Conservation (phyloP, 2,797 vertebrate species). For the Hoplostethus mediterraneus region DNA sequence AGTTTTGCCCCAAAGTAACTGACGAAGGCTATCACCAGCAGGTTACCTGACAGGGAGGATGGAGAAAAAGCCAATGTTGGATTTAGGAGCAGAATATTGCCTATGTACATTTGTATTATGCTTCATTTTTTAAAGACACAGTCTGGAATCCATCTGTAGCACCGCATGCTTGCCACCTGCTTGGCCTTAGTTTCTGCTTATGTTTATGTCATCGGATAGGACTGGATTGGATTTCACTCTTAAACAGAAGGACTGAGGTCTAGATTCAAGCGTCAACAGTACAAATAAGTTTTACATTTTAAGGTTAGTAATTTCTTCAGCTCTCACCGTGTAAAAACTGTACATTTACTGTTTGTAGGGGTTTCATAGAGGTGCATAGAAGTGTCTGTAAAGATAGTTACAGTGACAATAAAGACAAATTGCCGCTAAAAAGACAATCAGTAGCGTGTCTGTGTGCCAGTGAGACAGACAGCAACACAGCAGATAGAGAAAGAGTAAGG, state of each 20-base stretch:
- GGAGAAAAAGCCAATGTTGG: not conserved
- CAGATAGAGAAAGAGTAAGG: not conserved
- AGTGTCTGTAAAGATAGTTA: too few species aligned
- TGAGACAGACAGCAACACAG: not conserved
- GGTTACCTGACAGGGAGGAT: slow-evolving; percentile 73
- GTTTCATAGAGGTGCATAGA: not conserved
- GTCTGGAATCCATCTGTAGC: not conserved
- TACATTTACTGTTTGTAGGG: too few species aligned
- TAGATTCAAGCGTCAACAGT: not conserved
- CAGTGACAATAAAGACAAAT: too few species aligned
- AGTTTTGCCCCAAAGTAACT: slow-evolving; percentile 86
- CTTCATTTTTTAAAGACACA: not conserved
- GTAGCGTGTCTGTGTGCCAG: too few species aligned
- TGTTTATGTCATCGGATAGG: too few species aligned
- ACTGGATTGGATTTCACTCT: not conserved
- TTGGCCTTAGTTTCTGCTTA: too few species aligned
- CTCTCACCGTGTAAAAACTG: too few species aligned
- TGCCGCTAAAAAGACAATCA: too few species aligned
- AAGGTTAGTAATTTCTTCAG: too few species aligned
- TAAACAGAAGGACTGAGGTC: not conserved
- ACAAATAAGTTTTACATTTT: too few species aligned
- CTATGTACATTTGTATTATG: not conserved
- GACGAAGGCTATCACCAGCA: slow-evolving; percentile 82
- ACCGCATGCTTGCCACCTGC: not conserved
- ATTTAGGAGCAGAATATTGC: not conserved